phyloP scores from a whole-genome alignment of 2,888 invertebrate species.

The Microctonus aethiopoides region DNA sequence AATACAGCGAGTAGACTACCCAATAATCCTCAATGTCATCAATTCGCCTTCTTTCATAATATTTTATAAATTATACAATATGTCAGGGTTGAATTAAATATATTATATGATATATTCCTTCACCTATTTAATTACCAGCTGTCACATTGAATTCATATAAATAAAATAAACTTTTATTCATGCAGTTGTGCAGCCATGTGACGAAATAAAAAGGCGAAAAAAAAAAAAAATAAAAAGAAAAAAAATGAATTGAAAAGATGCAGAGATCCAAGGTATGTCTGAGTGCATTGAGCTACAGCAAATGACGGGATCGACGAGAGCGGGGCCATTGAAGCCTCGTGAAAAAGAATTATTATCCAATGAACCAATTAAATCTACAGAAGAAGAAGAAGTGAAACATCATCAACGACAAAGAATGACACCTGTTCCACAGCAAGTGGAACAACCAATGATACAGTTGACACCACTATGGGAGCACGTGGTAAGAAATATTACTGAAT shows the following conservation, averaged over 20 bases:
- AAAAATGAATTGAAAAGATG: constrained; percentile 28
- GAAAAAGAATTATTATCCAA: constrained; percentile 44
- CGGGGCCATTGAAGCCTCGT: constrained; percentile 54
- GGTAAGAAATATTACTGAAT: constrained; percentile 55
- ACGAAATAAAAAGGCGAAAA: neutral
- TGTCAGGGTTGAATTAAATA: constrained; percentile 25
- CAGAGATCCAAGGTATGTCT: constrained; percentile 55
- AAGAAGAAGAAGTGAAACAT: constrained; percentile 32
- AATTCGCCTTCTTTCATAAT: constrained; percentile 20
- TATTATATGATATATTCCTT: constrained; percentile 7
- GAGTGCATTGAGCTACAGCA: constrained; percentile 47
- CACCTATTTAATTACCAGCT: constrained; percentile 11
- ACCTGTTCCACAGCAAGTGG: constrained; percentile 50
- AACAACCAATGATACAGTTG: constrained; percentile 70
- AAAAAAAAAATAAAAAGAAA: neutral
- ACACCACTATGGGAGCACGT: constrained; percentile 87
- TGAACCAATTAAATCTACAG: constrained; percentile 24
- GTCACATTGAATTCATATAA: neutral
- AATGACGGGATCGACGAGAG: constrained; percentile 58
- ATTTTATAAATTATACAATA: constrained; percentile 9
- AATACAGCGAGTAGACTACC: neutral
- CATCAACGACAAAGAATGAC: constrained; percentile 53
- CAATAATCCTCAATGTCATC: constrained; percentile 23
- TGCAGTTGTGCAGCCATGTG: constrained; percentile 16
- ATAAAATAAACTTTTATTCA: neutral